Base-by-base conservation (phyloP, 2,888 invertebrate species). In the Diloba caeruleocephala region DNA sequence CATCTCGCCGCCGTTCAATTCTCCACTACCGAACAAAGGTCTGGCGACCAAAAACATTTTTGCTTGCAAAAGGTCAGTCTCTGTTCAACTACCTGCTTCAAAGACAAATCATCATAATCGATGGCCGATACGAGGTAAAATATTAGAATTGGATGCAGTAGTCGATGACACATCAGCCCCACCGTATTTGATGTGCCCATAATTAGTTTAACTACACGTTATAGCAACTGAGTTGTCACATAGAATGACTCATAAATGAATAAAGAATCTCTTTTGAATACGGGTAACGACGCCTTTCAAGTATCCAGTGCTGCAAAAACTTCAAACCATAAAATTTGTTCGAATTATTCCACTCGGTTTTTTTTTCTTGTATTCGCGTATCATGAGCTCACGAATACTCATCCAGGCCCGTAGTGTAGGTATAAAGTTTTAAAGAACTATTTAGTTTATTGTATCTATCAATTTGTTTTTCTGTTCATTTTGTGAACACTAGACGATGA, bases 51-150 rank as follows among this genome's bases (percentile, higher is more conserved):
- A 90, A 21, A 88, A 90, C 81, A 56, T 44, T 58, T 70, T 68
- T 61, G 66, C 75, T 80, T 76, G 77, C 85, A 65, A 87, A 89
- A 87, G 86, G 83, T 82, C n/a, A n/a, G n/a, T n/a, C n/a, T n/a
- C 74, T 46, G 32, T 72, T 74, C 73, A 80, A 80, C 90, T 92
- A 92, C 92, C 92, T 92, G 90, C 85, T 77, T 78, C 66, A 80
- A 75, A 82, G 76, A 76, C 72, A 69, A 69, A 63, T 76, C 75
- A 70, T 57, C 26, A 14, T 38, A 61, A 64, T 70, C 76, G 74
- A 78, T 79, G 75, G 69, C 69, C 74, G 68, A 78, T 74, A 51
- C 59, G 71, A 76, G 67, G 73, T 77, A 63, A 52, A 68, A 71
- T 67, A 82, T 79, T 62, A 33, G 12, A 50, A 45, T 29, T 51